Conservation (phyloP, 2,888 invertebrate species). For the Palloptera scutellata region DNA sequence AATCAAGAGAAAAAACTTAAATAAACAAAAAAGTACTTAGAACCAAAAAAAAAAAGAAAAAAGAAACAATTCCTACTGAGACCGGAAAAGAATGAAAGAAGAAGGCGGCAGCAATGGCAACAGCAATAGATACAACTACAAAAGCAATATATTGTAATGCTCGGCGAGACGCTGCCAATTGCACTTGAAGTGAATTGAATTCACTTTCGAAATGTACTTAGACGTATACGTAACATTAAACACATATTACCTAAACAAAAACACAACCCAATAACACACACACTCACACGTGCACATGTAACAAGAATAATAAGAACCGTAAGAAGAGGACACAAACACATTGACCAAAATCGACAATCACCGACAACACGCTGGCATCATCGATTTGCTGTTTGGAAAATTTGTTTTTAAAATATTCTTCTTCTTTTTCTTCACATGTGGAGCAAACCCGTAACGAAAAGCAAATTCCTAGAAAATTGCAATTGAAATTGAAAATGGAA, state of each 20-base stretch:
- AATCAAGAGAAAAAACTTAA: conserved; percentile 15
- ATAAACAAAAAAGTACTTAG: conserved; percentile 16
- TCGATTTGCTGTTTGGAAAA: neutral
- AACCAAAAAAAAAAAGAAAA: conserved; percentile 5
- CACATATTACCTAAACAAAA: conserved; percentile 17
- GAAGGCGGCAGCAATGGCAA: neutral
- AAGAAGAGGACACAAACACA: conserved; percentile 43
- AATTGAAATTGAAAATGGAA: conserved; percentile 34
- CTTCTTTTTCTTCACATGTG: neutral
- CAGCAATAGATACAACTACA: too few relatives aligned
- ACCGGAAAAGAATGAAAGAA: neutral
- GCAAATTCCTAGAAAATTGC: conserved; percentile 35
- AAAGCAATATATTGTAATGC: neutral
- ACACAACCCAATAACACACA: conserved; percentile 1
- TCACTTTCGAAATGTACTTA: conserved; percentile 30
- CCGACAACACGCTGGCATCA: conserved; percentile 10
- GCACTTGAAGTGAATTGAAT: conserved; percentile 27
- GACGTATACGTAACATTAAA: conserved; percentile 54
- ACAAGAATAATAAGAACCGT: conserved; percentile 7
- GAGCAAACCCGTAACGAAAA: conserved; percentile 9
- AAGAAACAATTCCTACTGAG: neutral
- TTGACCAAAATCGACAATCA: conserved; percentile 11
- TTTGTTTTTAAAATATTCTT: conserved; percentile 6
- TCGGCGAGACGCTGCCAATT: conserved; percentile 25
- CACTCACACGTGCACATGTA: neutral